These are phyloP conservation scores for Melanargia galathea DNA, from an alignment of 2,888 invertebrate genomes.

Conservation along the genomic window DNA sequence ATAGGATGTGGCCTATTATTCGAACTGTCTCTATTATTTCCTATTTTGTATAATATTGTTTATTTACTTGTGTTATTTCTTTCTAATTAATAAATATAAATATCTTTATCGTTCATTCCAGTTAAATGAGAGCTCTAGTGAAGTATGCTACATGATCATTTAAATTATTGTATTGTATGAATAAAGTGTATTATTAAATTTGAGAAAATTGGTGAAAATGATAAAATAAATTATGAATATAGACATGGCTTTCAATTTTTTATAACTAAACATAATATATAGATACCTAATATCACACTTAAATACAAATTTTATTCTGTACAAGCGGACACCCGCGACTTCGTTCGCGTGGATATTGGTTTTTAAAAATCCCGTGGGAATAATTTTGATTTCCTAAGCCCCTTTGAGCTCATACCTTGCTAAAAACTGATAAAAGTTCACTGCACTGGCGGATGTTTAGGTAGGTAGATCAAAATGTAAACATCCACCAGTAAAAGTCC, in stretches of 20 bases:
- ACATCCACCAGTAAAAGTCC: too few species aligned
- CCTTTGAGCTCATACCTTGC: too few species aligned
- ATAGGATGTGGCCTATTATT: slow-evolving; percentile 72
- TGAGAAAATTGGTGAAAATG: slow-evolving; percentile 79
- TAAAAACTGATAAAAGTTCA: too few species aligned
- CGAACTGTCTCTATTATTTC: slow-evolving; percentile 50
- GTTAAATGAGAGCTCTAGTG: slow-evolving; percentile 78
- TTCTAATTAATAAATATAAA: slow-evolving; percentile 73
- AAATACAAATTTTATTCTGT: too few species aligned
- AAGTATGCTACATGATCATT: slow-evolving; percentile 77
- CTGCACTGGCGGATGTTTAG: too few species aligned
- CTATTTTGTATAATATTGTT: slow-evolving; percentile 68
- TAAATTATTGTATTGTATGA: slow-evolving; percentile 81
- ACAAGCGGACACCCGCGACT: too few species aligned
- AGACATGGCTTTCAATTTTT: slow-evolving; percentile 55
- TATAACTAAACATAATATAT: background rate
- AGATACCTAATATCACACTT: too few species aligned
- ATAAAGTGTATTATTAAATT: slow-evolving; percentile 77
- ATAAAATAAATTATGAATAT: slow-evolving; percentile 81
- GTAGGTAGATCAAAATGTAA: too few species aligned
- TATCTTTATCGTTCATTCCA: slow-evolving; percentile 82
- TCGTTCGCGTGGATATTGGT: too few species aligned
- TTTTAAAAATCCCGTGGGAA: too few species aligned
- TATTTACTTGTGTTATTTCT: slow-evolving; percentile 78
- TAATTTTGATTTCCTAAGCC: too few species aligned